Conservation (phyloP, 2,888 invertebrate genomes). For the Dyspetes luteomarginatus region DNA sequence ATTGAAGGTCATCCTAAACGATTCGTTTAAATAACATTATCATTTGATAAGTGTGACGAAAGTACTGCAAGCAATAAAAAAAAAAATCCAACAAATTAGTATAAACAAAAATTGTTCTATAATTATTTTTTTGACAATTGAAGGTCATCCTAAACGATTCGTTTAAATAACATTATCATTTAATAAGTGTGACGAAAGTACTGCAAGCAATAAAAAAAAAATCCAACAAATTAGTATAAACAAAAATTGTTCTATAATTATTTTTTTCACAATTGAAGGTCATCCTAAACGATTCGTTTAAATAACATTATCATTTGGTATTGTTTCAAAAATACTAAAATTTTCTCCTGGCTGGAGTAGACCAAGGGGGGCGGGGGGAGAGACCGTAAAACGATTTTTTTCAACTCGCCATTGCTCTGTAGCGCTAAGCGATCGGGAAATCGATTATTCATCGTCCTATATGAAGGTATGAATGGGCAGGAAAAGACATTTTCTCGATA, state of each 20-base stretch:
- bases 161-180: no score
- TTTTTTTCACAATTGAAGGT: no score
- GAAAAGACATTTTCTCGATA: constrained; percentile 67
- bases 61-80: constrained; percentile 87
- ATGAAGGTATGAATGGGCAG: constrained; percentile 21
- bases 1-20: no score
- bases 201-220: constrained; percentile 84
- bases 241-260: no score
- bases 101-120: not conserved
- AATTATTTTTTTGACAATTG: no score
- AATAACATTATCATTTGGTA: no score
- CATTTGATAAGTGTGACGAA: constrained; percentile 91
- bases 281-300: no score
- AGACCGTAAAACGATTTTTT: no score
- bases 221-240: not conserved
- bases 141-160: no score
- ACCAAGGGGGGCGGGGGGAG: not conserved
- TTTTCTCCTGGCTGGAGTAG: no score
- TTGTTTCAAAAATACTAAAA: constrained; percentile 92
- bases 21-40: no score
- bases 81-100: constrained; percentile 36
- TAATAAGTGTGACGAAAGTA: constrained; percentile 91
- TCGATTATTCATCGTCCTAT: constrained; percentile 46
- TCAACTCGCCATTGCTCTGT: no score
- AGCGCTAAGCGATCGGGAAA: constrained; percentile 46